Evolutionary conservation across 1,140 invertebrate species (phyloP).

Genomic region (Caerostris extrusa): DNA sequence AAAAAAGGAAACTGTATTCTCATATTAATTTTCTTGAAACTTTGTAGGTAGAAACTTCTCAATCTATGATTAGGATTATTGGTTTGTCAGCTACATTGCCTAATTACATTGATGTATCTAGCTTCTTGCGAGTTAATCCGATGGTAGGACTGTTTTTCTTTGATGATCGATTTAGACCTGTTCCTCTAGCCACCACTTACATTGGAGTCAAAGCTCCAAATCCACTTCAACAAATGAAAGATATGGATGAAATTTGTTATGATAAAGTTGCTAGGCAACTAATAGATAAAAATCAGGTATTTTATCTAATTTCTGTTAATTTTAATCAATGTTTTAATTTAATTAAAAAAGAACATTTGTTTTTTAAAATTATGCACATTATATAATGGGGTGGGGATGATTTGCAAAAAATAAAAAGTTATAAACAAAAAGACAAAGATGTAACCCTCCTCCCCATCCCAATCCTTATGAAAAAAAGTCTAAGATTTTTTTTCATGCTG

Average conservation of each 20-base stretch:
- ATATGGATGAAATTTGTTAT: conserved; percentile 97
- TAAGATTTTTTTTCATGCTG: no score
- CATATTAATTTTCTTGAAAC: background rate
- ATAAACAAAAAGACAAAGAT: no score
- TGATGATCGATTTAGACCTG: conserved; percentile 97
- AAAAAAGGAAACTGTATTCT: no score
- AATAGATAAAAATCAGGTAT: conserved; percentile 92
- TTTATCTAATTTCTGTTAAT: background rate
- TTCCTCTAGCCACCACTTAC: conserved; percentile 95
- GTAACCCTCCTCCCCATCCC: no score
- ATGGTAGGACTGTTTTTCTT: conserved; percentile 97
- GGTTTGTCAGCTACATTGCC: conserved; percentile 98
- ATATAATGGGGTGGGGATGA: no score
- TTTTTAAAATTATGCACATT: no score
- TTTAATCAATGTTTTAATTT: background rate
- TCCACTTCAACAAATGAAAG: conserved; percentile 88
- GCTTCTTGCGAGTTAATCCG: conserved; percentile 96
- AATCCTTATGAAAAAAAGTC: no score
- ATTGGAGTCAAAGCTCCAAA: conserved; percentile 93
- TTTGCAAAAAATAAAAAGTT: no score
- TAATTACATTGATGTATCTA: conserved; percentile 98
- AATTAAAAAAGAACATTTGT: no score
- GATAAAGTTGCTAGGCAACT: conserved; percentile 92
- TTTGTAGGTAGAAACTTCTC: conserved; percentile 91
- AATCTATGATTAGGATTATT: conserved; percentile 98